A percentile compares a stretch with the other conserved stretches of the same genome.
phyloP scores from a whole-genome alignment of 1,140 invertebrate genomes.

The Papilio glaucus region DNA sequence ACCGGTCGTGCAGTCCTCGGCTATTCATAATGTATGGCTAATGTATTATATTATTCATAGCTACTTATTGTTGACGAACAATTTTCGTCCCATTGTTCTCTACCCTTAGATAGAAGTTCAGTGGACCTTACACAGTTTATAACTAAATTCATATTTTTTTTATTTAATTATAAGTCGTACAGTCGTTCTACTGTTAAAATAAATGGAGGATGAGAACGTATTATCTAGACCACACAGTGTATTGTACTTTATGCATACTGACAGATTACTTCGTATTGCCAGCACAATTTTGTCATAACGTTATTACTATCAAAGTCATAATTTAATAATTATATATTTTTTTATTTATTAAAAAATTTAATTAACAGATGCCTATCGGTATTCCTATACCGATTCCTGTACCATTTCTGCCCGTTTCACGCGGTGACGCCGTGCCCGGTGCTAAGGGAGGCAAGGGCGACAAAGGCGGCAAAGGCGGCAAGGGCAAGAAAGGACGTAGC shows the following conservation, averaged over 20 bases:
- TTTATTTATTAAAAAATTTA: too few species aligned
- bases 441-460: too few species aligned
- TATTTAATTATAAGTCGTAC: too few species aligned
- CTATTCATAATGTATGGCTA: neutral
- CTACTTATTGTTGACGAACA: neutral
- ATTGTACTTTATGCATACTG: neutral
- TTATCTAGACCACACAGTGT: neutral
- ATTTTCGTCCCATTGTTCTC: neutral
- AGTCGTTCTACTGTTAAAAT: too few species aligned
- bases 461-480: neutral
- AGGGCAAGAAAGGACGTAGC: neutral
- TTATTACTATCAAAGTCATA: too few species aligned
- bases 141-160: too few species aligned
- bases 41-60: slow-evolving; percentile 17
- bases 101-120: neutral
- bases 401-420: neutral
- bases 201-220: too few species aligned
- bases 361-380: slow-evolving; percentile 8
- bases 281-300: neutral
- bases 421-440: neutral
- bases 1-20: neutral
- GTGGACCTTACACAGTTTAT: too few species aligned
- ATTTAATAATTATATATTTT: too few species aligned
- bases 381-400: slow-evolving; percentile 15
- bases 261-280: neutral